A percentile compares a stretch with the other conserved stretches of the same genome.
Evolutionary conservation across 2,888 invertebrate genomes (phyloP).

Genomic region (Polietes domitor): DNA sequence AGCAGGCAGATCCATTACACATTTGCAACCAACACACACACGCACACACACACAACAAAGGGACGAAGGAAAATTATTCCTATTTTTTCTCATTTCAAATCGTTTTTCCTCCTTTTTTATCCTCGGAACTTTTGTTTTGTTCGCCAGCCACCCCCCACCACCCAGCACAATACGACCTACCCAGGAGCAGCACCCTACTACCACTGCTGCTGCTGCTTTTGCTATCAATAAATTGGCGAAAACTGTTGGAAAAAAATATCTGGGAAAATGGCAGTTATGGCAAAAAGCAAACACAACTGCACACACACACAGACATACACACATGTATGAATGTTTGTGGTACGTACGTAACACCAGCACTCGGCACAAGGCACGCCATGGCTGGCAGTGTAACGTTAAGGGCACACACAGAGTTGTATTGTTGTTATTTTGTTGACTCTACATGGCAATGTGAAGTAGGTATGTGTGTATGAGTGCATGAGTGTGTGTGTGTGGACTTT

Average conservation of each 20-base stretch:
- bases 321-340: slow-evolving; percentile 39
- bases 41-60: too few relatives aligned
- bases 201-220: slow-evolving; percentile 2
- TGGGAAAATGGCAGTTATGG: slow-evolving; percentile 41
- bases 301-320: slow-evolving; percentile 31
- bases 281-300: not conserved
- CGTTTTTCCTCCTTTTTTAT: not conserved
- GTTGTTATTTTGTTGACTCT: slow-evolving; percentile 26
- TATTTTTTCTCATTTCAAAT: slow-evolving; percentile 26
- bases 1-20: slow-evolving; percentile 6
- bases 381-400: slow-evolving; percentile 43
- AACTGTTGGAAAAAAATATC: slow-evolving; percentile 16
- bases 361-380: too few relatives aligned
- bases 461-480: not conserved
- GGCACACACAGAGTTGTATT: slow-evolving; percentile 47
- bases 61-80: slow-evolving; percentile 6
- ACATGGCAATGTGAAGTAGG: not conserved
- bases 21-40: slow-evolving; percentile 14
- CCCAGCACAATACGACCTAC: too few relatives aligned
- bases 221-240: slow-evolving; percentile 27
- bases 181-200: not conserved
- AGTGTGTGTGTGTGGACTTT: slow-evolving; percentile 9
- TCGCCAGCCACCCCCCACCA: not conserved
- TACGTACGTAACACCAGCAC: slow-evolving; percentile 25
- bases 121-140: slow-evolving; percentile 5